Evolutionary conservation across 2,888 invertebrate species (phyloP), one percentile per base, ranked within the genome.

Genomic region (Leptopilina syphax): DNA sequence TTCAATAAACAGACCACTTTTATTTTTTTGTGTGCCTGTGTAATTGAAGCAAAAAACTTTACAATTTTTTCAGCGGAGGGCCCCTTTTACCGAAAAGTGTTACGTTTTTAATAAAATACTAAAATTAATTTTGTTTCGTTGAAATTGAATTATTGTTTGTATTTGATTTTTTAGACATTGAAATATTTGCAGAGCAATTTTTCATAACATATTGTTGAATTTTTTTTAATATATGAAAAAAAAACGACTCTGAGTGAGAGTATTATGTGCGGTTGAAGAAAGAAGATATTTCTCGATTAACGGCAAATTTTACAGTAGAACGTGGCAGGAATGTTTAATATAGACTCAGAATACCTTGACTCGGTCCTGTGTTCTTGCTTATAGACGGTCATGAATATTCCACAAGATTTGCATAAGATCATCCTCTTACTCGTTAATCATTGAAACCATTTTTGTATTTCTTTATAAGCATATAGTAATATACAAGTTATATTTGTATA

Each of bases 361-460:
- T 73, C 73, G 24, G 57, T 73, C 57, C 34, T 57, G n/a, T 34
- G 54, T 73, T 73, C 9, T 73, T 70, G 60, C 60, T 70, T 34
- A 24, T 68, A 54, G 54, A 57, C n/a, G 54, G 34, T 41, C 41
- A 73, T 57, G 34, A 9, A 34, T 73, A 73, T 57, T 73, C 54
- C n/a, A 34, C 13, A 57, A 8, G 27, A 57, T 73, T 27, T 57
- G 73, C 57, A 57, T 73, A 73, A 73, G 54, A 73, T 34, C 57
- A 73, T 54, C 73, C 27, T 57, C 57, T 73, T 54, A 73, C 34
- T 41, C 34, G 54, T 57, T 57, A 73, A 57, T 73, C n/a, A 73
- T 73, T 57, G 34, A 57, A 9, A n/a, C 34, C 34, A 73, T 73
- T 27, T 73, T 57, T 8, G 57, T 73, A 50, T 50, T 70, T n/a